These are phyloP conservation scores for Oithona nana DNA, from an alignment of 2,888 invertebrate genomes.

Conservation along the genomic window DNA sequence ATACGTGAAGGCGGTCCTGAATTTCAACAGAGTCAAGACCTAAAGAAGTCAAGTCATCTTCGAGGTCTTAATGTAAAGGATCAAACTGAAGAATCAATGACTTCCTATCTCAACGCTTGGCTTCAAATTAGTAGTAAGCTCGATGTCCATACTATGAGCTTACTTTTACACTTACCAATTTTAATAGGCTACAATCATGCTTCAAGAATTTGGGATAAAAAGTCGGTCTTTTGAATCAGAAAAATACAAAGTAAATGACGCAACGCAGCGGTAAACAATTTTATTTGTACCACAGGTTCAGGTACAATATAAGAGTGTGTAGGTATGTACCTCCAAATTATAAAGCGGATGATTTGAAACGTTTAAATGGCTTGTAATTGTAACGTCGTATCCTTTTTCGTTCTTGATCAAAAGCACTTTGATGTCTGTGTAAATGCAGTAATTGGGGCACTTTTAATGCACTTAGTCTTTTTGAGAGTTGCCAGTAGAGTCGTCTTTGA, in stretches of 20 bases:
- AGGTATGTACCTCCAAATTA: too few relatives aligned
- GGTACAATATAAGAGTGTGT: too few relatives aligned
- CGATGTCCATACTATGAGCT: background rate
- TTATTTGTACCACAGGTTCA: too few relatives aligned
- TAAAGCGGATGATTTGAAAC: too few relatives aligned
- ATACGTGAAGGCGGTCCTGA: background rate
- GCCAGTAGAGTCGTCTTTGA: constrained; percentile 4
- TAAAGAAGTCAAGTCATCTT: background rate
- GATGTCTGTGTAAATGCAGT: too few relatives aligned
- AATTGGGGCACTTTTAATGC: background rate
- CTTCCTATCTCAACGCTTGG: background rate
- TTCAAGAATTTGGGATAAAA: background rate
- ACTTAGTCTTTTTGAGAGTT: background rate
- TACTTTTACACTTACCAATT: background rate
- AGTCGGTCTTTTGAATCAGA: background rate
- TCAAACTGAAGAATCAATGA: background rate
- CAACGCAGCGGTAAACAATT: too few relatives aligned
- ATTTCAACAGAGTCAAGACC: background rate
- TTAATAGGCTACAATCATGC: background rate
- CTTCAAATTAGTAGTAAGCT: background rate
- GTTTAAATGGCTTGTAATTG: too few relatives aligned
- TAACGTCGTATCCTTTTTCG: too few relatives aligned
- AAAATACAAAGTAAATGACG: too few relatives aligned
- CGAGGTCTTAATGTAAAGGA: background rate
- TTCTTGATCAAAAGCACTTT: too few relatives aligned